Percentiles rank a stretch among this genome's conserved stretches.
phyloP scores from a whole-genome alignment of 2,113 vertebrate genomes.

The Centropus unirufus region DNA sequence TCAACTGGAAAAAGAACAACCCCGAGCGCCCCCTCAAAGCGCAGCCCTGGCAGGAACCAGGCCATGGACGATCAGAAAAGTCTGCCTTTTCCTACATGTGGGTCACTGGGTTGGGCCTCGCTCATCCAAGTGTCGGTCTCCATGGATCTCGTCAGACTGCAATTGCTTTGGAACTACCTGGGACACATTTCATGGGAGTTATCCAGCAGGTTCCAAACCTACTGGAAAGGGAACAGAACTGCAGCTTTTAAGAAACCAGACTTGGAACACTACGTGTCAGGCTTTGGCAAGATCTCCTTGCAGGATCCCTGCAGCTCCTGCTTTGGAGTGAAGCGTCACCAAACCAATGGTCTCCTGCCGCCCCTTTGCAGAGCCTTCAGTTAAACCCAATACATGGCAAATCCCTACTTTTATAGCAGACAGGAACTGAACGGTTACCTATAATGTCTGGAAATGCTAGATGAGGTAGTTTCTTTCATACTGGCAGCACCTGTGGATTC shows the following conservation, averaged over 20 bases:
- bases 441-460: conserved; percentile 92
- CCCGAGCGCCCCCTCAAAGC: neutral
- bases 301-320: neutral
- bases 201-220: neutral
- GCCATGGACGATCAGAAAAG: neutral
- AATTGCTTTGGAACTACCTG: neutral
- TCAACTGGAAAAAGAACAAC: neutral
- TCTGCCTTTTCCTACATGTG: neutral
- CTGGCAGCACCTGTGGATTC: conserved; percentile 92
- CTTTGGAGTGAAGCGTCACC: neutral
- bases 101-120: neutral
- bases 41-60: neutral
- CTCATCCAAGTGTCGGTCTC: neutral
- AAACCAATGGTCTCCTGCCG: neutral
- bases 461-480: conserved; percentile 99
- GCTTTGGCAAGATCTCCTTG: neutral
- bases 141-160: neutral
- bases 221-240: neutral
- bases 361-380: neutral
- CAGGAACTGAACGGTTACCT: conserved; percentile 76
- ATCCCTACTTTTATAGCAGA: neutral
- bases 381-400: neutral
- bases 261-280: neutral
- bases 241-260: neutral
- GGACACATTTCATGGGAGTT: neutral